Conservation (phyloP, 1,140 invertebrate species). For the Panagrolaimus sp. region DNA sequence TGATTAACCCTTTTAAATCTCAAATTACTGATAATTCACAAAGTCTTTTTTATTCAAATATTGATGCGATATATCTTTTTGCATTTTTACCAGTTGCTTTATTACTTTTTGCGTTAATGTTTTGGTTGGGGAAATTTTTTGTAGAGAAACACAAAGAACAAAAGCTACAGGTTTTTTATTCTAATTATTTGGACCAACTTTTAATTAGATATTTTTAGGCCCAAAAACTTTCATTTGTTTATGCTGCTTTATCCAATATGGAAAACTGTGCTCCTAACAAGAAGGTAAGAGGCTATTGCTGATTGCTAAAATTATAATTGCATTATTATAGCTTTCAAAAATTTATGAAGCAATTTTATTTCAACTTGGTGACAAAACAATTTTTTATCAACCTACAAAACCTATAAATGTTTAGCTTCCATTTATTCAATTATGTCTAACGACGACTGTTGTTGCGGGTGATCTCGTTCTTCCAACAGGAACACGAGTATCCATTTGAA, state of each 20-base stretch:
- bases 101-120: neutral
- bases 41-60: neutral
- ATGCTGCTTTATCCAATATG: neutral
- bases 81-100: constrained; percentile 8
- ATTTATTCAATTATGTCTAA: no score
- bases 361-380: constrained; percentile 10
- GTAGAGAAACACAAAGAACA: neutral
- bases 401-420: neutral
- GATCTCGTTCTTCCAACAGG: no score
- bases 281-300: neutral
- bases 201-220: neutral
- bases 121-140: neutral
- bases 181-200: neutral
- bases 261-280: neutral
- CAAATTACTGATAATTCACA: neutral
- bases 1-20: constrained; percentile 8
- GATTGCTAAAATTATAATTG: neutral
- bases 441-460: no score
- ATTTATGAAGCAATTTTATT: constrained; percentile 10
- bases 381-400: constrained; percentile 11
- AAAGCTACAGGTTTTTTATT: neutral
- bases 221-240: constrained; percentile 12
- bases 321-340: neutral
- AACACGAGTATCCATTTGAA: no score
- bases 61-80: neutral